Evolutionary conservation across 2,888 invertebrate genomes (phyloP), one percentile per base, ranked within the genome.

Genomic region (Podotricha telesiphe): DNA sequence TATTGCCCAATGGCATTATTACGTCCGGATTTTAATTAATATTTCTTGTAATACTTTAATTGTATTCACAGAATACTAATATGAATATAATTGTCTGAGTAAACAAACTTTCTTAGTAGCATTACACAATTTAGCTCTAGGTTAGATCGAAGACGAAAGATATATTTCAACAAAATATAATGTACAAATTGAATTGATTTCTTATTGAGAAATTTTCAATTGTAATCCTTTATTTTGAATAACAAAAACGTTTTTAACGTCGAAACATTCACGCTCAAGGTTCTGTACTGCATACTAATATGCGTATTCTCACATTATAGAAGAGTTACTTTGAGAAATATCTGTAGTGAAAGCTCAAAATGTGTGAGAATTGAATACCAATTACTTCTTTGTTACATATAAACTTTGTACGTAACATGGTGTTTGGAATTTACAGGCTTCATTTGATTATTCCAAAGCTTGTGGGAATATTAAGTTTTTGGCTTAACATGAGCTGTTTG

Each of bases 101-200:
- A 62, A 47, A 45, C 47, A 53, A 59, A 62, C 51, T 53, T 45
- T 28, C 40, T 13, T 68, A 42, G 64, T n/a, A 63, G 58, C 15
- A 40, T 20, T 72, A 58, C 51, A 62, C 65, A 71, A 63, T 47
- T 20, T 68, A 56, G 47, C 58, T 71, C 56, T 68, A 71, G 68
- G 51, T 63, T 58, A 68, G 63, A 66, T 66, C n/a, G 17, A 56
- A 53, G 28, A 47, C 11, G 17, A 28, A 48, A 37, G 48, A 51
- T 37, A 70, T 65, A 22, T 47, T 63, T 56, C 34, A 62, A 50
- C 47, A 71, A 62, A 62, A 11, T n/a, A 66, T 50, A 68, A 65
- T 68, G 22, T 65, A 66, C 65, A 20, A 66, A 51, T 53, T 28
- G 58, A 63, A 68, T 58, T 68, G 28, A 47, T 65, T 68, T 68